These are phyloP conservation scores for Aplidium turbinatum DNA, from an alignment of 23 tunicate species.

Conservation along the genomic window DNA sequence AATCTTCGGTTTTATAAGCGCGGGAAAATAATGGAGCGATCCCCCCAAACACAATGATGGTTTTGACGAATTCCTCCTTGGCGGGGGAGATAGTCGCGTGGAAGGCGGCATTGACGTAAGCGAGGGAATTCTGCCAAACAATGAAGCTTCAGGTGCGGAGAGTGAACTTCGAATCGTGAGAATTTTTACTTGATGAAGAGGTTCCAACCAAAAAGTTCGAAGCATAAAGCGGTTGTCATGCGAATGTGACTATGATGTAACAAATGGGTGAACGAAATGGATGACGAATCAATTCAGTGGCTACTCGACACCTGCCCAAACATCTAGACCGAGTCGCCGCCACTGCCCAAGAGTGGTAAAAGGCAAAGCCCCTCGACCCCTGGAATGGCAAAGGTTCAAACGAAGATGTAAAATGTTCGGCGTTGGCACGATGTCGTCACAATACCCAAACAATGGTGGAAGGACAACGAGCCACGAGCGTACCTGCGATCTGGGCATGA, in stretches of 20 bases:
- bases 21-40: constrained; percentile 49
- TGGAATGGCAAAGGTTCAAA: too few species aligned
- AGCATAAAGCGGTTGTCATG: background rate
- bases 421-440: background rate
- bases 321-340: too few species aligned
- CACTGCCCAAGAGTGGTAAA: too few species aligned
- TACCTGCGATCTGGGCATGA: constrained; percentile 24
- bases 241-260: background rate
- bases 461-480: background rate
- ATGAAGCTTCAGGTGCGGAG: background rate
- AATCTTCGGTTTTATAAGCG: constrained; percentile 68
- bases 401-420: background rate
- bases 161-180: too few species aligned
- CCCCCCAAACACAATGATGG: constrained; percentile 52
- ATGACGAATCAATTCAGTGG: too few species aligned
- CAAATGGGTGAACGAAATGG: background rate
- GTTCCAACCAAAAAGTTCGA: background rate
- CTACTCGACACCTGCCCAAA: too few species aligned
- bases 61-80: background rate
- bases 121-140: constrained; percentile 67
- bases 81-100: constrained; percentile 11
- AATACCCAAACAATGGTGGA: background rate
- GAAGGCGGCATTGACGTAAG: constrained; percentile 85
- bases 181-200: background rate
- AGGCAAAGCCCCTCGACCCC: too few species aligned